Evolutionary conservation across 1,140 invertebrate species (phyloP), one percentile per base, ranked within the genome.

Genomic region (Drosophila simulans): DNA sequence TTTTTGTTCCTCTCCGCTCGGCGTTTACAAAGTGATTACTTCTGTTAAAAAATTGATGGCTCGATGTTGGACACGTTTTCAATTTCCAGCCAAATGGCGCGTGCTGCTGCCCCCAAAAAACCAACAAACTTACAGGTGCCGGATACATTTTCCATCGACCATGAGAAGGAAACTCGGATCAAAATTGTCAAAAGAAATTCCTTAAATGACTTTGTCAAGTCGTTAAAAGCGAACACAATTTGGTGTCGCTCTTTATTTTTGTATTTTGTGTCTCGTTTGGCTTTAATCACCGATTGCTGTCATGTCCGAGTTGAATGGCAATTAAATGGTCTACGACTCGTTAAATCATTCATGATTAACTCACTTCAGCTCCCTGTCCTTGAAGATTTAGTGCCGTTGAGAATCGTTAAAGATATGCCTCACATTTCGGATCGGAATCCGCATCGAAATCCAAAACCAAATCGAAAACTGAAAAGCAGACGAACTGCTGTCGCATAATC

Each of bases 11-110:
- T 62, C 52, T 57, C 42, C 55, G 65, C 31, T 42, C 56, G 72
- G 64, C 89, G 89, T 91, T 91, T 91, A 91, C 89, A 91, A 91
- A 91, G 84, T 91, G 89, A 91, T 91, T 91, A 91, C 89, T 89
- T 69, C 76, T 89, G 71, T 79, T 91, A 91, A 91, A 91, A 91
- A 91, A 91, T 91, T 91, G 89, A 91, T 91, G 89, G 68, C 63
- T 70, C 68, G 80, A 80, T 79, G 73, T 91, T 89, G 89, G 89
- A 91, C 89, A 91, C 89, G 89, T 91, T 91, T 91, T 91, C 89
- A 91, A 91, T 91, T 91, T 91, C 63, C 51, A 80, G 42, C 53
- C 45, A 80, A 84, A 59, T 46, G 80, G 45, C 58, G 60, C 59
- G 58, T 54, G 54, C 42, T 39, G 43, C 57, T 5, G 45, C 43